Evolutionary conservation across 2,113 vertebrate genomes (phyloP), one percentile per base, ranked within the genome.

Genomic region (Eretmodus cyanostictus): DNA sequence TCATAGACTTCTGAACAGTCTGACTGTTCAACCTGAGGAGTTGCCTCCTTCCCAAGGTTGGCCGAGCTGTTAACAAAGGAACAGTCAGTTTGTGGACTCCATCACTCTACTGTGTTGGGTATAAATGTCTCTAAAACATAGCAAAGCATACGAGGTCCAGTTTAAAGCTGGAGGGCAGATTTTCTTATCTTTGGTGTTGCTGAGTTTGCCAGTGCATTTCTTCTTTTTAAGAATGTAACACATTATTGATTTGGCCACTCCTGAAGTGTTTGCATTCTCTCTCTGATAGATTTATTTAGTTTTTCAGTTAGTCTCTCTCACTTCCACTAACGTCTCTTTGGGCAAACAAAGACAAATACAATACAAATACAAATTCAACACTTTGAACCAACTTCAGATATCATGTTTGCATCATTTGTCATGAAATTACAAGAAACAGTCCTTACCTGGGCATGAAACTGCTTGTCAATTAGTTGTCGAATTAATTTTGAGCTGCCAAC

Each of bases 391-490:
- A 10, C 22, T 42, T 14, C 63, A 40, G 7, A 40, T 40, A 68
- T 40, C 12, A 4, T 24, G 66, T 71, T 40, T 40, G 12, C 36
- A 24, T 71, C 36, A 42, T 71, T 42, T 71, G 66, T 9, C 5
- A 0, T 27, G 66, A 71, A 71, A 45, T 71, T 42, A 71, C 61
- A 66, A 66, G 19, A 66, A 22, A 66, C 61, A 8, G 61, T 66
- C n/a, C 63, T 71, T 40, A 71, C 36, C 63, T 42, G 63, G 63
- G 36, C 36, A 24, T 16, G 36, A 71, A 71, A 42, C 38, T 71
- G 66, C 38, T 16, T 16, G n/a, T 45, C 8, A 27, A 10, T 45
- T 1, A 71, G 36, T 24, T 42, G n/a, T 71, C 3, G 0, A 42
- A 40, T 71, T 42, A 42, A 71, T 68, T 38, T 40, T 40, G 63